These are phyloP conservation scores for Oxystoma pomonae DNA, from an alignment of 2,888 invertebrate species.

Conservation along the genomic window DNA sequence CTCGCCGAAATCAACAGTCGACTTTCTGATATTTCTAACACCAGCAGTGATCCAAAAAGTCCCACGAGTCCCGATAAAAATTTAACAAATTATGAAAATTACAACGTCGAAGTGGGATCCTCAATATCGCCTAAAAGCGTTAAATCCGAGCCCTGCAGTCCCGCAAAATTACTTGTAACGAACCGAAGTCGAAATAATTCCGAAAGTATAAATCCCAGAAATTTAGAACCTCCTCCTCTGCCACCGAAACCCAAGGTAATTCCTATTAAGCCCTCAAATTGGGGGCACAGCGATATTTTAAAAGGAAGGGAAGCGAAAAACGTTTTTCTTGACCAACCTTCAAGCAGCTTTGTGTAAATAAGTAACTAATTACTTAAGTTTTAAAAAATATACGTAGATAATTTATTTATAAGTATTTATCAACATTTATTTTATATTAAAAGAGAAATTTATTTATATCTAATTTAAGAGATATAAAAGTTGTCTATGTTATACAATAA, in stretches of 20 bases:
- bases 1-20: slow-evolving; percentile 23
- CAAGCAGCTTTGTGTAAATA: slow-evolving; percentile 59
- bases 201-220: background rate
- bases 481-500: no score
- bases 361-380: no score
- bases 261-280: slow-evolving; percentile 59
- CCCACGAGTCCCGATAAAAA: background rate
- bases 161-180: slow-evolving; percentile 1
- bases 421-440: no score
- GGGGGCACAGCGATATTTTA: slow-evolving; percentile 48
- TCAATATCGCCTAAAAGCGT: background rate
- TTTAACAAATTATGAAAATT: background rate
- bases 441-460: no score
- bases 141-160: slow-evolving; percentile 7
- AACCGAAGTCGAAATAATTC: background rate
- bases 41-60: background rate
- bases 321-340: slow-evolving; percentile 59
- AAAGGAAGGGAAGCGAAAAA: slow-evolving; percentile 38
- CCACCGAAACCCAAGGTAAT: slow-evolving; percentile 73
- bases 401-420: no score
- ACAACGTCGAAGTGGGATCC: background rate
- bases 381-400: no score
- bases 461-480: no score
- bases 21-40: slow-evolving; percentile 19
- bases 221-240: slow-evolving; percentile 61